phyloP scores from a whole-genome alignment of 2,888 invertebrate species.

The Melanophora roralis region DNA sequence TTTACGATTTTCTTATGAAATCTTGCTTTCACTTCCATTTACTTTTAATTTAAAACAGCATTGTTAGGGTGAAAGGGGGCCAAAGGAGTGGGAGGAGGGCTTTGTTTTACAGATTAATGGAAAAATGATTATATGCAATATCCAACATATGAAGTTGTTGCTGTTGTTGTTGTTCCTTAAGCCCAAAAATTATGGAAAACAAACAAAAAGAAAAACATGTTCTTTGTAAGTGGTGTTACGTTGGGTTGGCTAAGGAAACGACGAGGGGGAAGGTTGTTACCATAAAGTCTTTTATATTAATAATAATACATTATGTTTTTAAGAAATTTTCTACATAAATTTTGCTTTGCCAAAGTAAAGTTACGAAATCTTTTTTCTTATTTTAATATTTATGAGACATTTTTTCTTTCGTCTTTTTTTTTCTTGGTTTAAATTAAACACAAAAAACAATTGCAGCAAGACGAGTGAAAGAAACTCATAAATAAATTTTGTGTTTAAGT shows the following conservation, averaged over 20 bases:
- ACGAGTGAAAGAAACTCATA: not conserved
- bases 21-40: not conserved
- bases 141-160: not conserved
- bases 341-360: not conserved
- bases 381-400: not conserved
- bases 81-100: not conserved
- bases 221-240: too few relatives aligned
- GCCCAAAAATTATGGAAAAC: too few relatives aligned
- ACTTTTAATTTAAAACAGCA: not conserved
- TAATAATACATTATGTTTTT: not conserved
- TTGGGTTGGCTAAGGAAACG: too few relatives aligned
- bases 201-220: too few relatives aligned
- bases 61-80: not conserved
- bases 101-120: not conserved
- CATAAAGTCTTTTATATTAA: not conserved
- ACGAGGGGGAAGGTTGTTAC: not conserved
- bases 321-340: not conserved
- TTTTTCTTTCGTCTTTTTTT: not conserved
- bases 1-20: not conserved
- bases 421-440: not conserved
- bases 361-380: not conserved
- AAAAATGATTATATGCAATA: not conserved
- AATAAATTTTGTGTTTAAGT: slow-evolving; percentile 14
- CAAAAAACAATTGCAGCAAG: not conserved
- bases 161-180: not conserved